phyloP scores from a whole-genome alignment of 2,113 vertebrate genomes.

The Nibea coibor region DNA sequence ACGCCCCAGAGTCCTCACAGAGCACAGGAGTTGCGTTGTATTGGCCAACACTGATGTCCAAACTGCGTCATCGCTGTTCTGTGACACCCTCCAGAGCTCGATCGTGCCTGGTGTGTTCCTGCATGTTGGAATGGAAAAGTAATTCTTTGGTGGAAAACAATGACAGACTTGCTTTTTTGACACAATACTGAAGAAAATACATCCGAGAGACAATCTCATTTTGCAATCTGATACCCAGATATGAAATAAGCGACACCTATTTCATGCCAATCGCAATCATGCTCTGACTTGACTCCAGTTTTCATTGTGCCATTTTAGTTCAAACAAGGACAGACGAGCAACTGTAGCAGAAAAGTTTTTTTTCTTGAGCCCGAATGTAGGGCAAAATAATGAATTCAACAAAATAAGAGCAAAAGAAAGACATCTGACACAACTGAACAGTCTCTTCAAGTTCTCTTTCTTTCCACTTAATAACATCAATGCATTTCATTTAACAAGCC shows the following conservation, averaged over 20 bases:
- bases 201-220: conserved; percentile 9
- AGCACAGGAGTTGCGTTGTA: neutral
- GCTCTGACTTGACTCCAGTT: conserved; percentile 14
- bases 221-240: conserved; percentile 20
- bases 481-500: neutral
- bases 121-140: neutral
- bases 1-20: neutral
- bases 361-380: conserved; percentile 9
- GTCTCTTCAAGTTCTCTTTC: conserved; percentile 4
- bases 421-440: neutral
- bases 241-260: conserved; percentile 35
- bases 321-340: conserved; percentile 14
- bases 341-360: neutral
- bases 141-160: conserved; percentile 2
- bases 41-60: neutral
- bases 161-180: neutral
- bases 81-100: no score
- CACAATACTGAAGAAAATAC: conserved; percentile 15
- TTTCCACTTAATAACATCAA: neutral
- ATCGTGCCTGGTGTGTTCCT: neutral
- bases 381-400: conserved; percentile 25
- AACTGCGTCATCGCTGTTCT: neutral
- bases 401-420: conserved; percentile 15
- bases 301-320: conserved; percentile 18
- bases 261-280: conserved; percentile 34